These are phyloP conservation scores for Platygyra sinensis DNA, from an alignment of 64 coral and sea anemone species.

Conservation along the genomic window DNA sequence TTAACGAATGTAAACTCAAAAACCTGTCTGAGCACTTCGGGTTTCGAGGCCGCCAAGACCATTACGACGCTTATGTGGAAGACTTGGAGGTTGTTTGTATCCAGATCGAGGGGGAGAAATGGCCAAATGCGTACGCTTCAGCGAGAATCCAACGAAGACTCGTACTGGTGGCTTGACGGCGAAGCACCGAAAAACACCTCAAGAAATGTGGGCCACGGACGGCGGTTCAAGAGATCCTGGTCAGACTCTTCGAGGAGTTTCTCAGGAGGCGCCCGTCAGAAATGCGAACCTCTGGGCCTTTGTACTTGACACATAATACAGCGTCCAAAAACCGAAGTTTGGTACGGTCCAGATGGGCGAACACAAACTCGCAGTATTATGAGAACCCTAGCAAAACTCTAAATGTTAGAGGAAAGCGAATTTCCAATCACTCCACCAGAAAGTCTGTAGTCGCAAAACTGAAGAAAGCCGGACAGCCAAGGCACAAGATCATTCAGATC, in stretches of 20 bases:
- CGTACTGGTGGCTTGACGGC: not conserved
- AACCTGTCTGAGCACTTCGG: constrained; percentile 24
- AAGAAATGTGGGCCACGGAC: constrained; percentile 32
- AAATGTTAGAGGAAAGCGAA: not conserved
- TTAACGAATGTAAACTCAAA: not conserved
- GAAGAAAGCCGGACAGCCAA: constrained; percentile 10
- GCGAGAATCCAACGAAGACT: constrained; percentile 25
- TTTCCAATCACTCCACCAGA: not conserved
- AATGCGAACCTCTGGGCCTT: constrained; percentile 3
- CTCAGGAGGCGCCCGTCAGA: constrained; percentile 18
- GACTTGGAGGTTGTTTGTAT: constrained; percentile 9
- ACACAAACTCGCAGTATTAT: constrained; percentile 26
- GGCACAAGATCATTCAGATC: not conserved
- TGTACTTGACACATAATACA: constrained; percentile 32
- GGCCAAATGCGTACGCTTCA: not conserved
- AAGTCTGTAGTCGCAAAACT: constrained; percentile 7
- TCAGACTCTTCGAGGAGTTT: not conserved
- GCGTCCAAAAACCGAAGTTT: constrained; percentile 20
- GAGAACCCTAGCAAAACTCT: constrained; percentile 19
- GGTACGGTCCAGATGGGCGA: constrained; percentile 56
- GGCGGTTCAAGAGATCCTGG: not conserved
- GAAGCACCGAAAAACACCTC: not conserved
- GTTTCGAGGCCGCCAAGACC: constrained; percentile 9
- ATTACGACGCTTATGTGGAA: not conserved
- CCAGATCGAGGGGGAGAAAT: not conserved